Conservation (phyloP, 2,113 vertebrate species). For the Gallinago paraguaiae region DNA sequence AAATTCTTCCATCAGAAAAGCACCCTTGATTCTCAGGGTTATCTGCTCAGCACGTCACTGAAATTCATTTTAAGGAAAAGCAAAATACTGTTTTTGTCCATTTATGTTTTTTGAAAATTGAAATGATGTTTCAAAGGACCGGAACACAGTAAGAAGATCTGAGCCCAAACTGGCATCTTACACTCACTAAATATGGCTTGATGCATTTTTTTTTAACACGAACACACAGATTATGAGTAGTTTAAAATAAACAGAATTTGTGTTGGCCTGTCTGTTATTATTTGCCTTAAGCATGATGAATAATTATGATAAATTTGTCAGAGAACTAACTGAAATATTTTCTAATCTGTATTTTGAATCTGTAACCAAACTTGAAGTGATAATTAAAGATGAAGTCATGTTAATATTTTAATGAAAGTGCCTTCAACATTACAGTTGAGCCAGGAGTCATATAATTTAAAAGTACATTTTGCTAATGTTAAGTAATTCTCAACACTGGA, state of each 20-base stretch:
- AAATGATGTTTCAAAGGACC: not conserved
- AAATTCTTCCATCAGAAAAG: not conserved
- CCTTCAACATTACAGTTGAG: not conserved
- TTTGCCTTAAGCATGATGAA: not conserved
- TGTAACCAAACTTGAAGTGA: not conserved
- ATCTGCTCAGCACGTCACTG: not conserved
- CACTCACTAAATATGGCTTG: not conserved
- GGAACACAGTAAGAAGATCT: not conserved
- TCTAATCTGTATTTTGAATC: constrained; percentile 30
- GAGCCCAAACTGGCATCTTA: not conserved
- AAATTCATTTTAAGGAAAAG: not conserved
- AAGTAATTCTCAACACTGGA: not conserved
- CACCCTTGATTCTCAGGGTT: not conserved
- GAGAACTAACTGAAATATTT: constrained; percentile 8
- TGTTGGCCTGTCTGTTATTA: not conserved
- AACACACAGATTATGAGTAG: not conserved
- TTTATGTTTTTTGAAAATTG: not conserved
- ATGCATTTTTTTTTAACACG: not conserved
- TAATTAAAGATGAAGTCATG: constrained; percentile 53
- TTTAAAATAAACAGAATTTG: not conserved
- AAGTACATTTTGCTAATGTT: not conserved
- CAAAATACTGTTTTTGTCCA: not conserved
- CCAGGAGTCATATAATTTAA: constrained; percentile 12
- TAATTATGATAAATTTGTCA: not conserved
- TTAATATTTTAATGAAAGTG: not conserved